phyloP scores from a whole-genome alignment of 1,140 invertebrate species.

The Archivesica marissinica region DNA sequence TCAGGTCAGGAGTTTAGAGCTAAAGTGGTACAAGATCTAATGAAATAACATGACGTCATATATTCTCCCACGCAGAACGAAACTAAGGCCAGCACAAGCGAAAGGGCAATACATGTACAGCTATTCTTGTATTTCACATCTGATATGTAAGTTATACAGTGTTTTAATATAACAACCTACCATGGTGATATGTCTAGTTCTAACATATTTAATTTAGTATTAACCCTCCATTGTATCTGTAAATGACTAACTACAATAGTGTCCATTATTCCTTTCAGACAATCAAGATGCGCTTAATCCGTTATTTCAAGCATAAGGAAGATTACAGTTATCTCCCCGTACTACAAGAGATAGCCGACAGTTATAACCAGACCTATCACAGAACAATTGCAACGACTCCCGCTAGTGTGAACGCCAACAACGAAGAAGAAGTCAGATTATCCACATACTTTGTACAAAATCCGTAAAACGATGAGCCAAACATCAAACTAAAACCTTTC shows the following conservation, averaged over 20 bases:
- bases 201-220: no score
- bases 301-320: slow-evolving; percentile 4
- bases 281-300: not conserved
- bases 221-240: not conserved
- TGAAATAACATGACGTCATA: no score
- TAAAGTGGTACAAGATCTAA: no score
- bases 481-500: slow-evolving; percentile 19
- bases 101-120: no score
- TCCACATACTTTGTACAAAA: slow-evolving; percentile 29
- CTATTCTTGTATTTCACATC: not conserved
- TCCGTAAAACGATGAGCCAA: not conserved
- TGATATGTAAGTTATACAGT: not conserved
- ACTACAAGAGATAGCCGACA: slow-evolving; percentile 18
- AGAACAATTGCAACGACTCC: slow-evolving; percentile 27
- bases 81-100: no score
- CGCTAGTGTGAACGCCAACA: not conserved
- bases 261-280: not conserved
- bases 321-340: not conserved
- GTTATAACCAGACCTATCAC: slow-evolving; percentile 32
- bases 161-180: not conserved
- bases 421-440: slow-evolving; percentile 46
- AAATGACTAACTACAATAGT: not conserved
- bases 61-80: no score
- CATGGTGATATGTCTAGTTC: not conserved
- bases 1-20: no score